Base-by-base conservation (phyloP, 2,797 vertebrate species). In the Pitangus sulphuratus region DNA sequence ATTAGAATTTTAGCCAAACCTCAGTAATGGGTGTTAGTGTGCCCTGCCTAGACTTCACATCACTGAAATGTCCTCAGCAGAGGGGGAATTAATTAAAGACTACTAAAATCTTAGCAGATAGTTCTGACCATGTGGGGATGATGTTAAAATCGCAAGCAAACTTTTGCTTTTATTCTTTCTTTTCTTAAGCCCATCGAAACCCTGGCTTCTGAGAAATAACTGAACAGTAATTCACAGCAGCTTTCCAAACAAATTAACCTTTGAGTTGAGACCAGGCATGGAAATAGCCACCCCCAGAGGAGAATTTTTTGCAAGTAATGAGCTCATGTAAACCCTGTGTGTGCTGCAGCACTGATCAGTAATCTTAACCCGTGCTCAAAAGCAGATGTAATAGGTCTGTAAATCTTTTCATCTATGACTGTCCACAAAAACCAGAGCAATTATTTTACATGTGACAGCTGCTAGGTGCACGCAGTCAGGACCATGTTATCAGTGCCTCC, bases 171-270 rank as follows among this genome's bases (percentile, higher is more conserved):
- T 76, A 80, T 77, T 84, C 10, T 48, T 71, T 57, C 12, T 54
- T 69, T 54, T 17, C 37, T 25, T 26, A 87, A 92, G 14, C 19
- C 12, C 24, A 50, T 58, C 13, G 81, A 39, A 91, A 76, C 4
- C 8, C 53, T 66, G 87, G 18, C 16, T 93, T 84, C 58, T 72
- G 50, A 68, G 25, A 44, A 90, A 75, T 33, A 78, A 33, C 15
- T 44, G 16, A 82, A 60, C 18, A 45, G 20, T 51, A n/a, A 81
- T 95, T 90, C 58, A 91, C 28, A 89, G 45, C 68, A 95, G 35
- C 53, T 96, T 93, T 95, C 68, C 65, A 89, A 87, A 89, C 54
- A 94, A 94, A 77, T 93, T 90, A 93, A 94, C 80, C 78, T 94
- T 92, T 93, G 75, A 58, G 42, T 35, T 93, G 82, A 85, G 61